These are phyloP conservation scores for Digitonthophagus gazella DNA, from an alignment of 2,888 invertebrate species.

Conservation along the genomic window DNA sequence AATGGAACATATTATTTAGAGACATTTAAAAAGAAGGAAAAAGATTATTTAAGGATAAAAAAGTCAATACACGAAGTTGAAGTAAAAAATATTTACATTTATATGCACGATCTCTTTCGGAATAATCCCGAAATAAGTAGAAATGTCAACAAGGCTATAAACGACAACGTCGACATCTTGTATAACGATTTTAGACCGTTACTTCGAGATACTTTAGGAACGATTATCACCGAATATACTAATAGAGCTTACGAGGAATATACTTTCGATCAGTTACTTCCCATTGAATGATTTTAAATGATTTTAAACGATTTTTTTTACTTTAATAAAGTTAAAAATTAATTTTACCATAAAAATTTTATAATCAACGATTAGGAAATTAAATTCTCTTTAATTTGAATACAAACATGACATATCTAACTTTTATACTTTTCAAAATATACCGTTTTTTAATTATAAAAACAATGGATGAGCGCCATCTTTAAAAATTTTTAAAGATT, in stretches of 20 bases:
- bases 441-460: too few species aligned
- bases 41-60: conserved; percentile 24
- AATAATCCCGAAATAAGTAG: conserved; percentile 38
- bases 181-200: conserved; percentile 47
- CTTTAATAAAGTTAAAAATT: neutral
- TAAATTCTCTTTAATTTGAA: too few species aligned
- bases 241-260: conserved; percentile 35
- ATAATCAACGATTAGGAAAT: too few species aligned
- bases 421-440: too few species aligned
- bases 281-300: conserved; percentile 21
- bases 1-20: conserved; percentile 7
- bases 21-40: neutral
- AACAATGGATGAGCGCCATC: too few species aligned
- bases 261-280: conserved; percentile 38
- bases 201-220: conserved; percentile 36
- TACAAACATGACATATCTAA: too few species aligned
- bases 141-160: conserved; percentile 45
- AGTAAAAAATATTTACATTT: conserved; percentile 32
- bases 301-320: neutral
- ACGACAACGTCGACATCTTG: conserved; percentile 46
- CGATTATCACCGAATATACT: conserved; percentile 32
- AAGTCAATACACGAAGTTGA: conserved; percentile 29
- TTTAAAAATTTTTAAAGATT: too few species aligned
- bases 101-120: conserved; percentile 39
- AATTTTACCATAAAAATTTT: too few species aligned